phyloP scores from a whole-genome alignment of 2,113 vertebrate genomes.

The Chrysochloris asiatica region DNA sequence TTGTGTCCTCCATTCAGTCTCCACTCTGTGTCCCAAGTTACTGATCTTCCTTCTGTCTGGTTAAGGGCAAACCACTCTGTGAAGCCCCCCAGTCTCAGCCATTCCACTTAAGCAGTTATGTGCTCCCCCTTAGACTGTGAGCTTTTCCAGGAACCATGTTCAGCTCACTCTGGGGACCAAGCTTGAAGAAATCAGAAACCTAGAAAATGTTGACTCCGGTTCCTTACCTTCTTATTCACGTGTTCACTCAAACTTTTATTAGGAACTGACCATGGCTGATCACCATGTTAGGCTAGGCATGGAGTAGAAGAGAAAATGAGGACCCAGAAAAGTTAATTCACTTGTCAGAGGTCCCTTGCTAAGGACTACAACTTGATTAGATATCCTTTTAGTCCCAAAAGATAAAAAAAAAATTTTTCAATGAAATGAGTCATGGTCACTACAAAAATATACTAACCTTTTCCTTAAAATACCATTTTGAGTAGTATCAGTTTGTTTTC shows the following conservation, averaged over 20 bases:
- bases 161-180: background rate
- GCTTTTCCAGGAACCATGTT: background rate
- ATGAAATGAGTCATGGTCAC: constrained; percentile 31
- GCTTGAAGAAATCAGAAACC: background rate
- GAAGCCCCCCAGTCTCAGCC: background rate
- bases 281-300: background rate
- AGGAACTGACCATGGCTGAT: background rate
- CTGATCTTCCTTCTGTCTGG: background rate
- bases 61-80: background rate
- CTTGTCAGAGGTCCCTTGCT: background rate
- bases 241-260: background rate
- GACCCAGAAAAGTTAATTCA: background rate
- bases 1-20: background rate
- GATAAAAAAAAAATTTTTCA: background rate
- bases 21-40: too few species aligned
- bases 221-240: background rate
- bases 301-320: background rate
- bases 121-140: background rate
- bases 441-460: constrained; percentile 3
- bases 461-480: constrained; percentile 22
- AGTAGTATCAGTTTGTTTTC: background rate
- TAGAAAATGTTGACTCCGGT: background rate
- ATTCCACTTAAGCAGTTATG: background rate
- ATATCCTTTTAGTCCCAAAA: background rate
- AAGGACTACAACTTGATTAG: background rate